phyloP scores from a whole-genome alignment of 2,888 invertebrate genomes.

The Thymelicus lineola region DNA sequence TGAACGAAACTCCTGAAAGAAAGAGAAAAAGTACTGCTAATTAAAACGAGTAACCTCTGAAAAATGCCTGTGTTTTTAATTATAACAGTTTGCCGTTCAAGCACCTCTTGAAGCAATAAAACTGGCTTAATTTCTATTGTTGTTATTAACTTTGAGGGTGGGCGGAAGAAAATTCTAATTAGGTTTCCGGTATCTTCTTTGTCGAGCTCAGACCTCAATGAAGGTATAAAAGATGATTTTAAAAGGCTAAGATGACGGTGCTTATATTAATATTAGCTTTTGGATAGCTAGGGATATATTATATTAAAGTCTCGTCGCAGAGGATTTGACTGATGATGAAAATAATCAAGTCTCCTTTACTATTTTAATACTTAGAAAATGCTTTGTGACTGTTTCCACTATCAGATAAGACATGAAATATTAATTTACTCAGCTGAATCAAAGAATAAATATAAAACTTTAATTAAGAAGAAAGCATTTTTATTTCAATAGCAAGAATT shows the following conservation, averaged over 20 bases:
- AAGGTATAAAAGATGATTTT: slow-evolving; percentile 1
- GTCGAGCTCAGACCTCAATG: slow-evolving; percentile 7
- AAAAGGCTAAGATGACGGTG: slow-evolving; percentile 1
- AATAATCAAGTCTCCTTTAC: no score
- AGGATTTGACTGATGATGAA: no score
- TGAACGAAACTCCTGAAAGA: slow-evolving; percentile 65
- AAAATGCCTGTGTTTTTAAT: slow-evolving; percentile 72
- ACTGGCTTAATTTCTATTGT: slow-evolving; percentile 48
- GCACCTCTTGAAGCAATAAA: slow-evolving; percentile 48
- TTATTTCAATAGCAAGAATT: no score
- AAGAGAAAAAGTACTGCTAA: slow-evolving; percentile 69
- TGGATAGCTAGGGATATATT: not conserved
- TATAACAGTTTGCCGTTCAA: slow-evolving; percentile 58
- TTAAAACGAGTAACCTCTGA: slow-evolving; percentile 66
- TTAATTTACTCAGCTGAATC: no score
- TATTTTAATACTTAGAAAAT: no score
- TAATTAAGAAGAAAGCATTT: no score
- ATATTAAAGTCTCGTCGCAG: no score
- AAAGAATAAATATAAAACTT: no score
- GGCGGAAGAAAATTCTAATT: slow-evolving; percentile 29
- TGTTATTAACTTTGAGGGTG: slow-evolving; percentile 41
- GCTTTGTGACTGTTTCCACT: no score
- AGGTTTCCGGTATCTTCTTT: slow-evolving; percentile 18
- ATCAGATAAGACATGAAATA: no score
- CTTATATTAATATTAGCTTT: slow-evolving; percentile 19